Conservation (phyloP, 2,113 vertebrate genomes). For the Ginglymostoma cirratum region DNA sequence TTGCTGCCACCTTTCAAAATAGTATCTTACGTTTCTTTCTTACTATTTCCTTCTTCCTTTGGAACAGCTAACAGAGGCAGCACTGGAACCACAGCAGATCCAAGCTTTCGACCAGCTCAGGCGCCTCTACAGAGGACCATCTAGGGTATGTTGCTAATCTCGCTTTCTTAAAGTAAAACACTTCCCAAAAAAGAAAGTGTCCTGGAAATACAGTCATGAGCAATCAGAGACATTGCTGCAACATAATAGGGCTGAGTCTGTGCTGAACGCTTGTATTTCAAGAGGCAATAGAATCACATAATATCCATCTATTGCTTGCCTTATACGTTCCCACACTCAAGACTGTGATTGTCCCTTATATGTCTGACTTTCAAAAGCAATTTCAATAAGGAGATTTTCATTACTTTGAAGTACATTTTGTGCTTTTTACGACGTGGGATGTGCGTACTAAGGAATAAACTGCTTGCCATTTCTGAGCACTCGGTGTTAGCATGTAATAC, state of each 20-base stretch:
- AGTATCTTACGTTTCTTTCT: background rate
- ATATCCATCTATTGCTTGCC: background rate
- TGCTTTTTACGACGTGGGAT: too few species aligned
- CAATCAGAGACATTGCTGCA: background rate
- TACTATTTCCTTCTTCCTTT: conserved; percentile 37
- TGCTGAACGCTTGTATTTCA: background rate
- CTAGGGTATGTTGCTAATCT: conserved; percentile 61
- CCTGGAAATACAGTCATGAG: background rate
- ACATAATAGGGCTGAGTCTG: background rate
- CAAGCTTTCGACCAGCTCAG: conserved; percentile 89
- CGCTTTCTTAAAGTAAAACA: background rate
- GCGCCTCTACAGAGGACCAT: conserved; percentile 77
- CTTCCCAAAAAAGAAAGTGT: background rate
- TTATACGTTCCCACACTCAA: background rate
- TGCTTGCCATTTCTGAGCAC: background rate
- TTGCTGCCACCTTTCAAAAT: background rate
- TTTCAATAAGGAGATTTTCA: background rate
- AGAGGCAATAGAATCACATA: background rate
- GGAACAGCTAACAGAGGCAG: conserved; percentile 64
- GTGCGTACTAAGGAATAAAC: background rate
- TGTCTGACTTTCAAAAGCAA: background rate
- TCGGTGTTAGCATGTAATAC: background rate
- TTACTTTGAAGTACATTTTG: background rate
- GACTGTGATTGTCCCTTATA: background rate
- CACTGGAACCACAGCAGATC: conserved; percentile 79